Evolutionary conservation across 2,888 invertebrate genomes (phyloP), one percentile per base, ranked within the genome.

Genomic region (Drosophila ustulata): DNA sequence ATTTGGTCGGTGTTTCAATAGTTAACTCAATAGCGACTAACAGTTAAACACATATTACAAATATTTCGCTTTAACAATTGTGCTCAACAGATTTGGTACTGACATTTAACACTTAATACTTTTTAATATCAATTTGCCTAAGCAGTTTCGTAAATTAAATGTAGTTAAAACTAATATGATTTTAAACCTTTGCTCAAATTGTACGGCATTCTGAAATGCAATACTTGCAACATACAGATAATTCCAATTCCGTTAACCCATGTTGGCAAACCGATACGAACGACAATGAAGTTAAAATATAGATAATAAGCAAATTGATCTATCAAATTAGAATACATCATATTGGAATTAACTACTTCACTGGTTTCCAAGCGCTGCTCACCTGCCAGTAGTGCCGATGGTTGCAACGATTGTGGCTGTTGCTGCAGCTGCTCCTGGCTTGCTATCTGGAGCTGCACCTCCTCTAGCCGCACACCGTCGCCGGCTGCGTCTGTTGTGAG

Each of bases 381-480:
- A 41, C 39, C 39, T 41, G 39, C 6, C 39, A 41, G 13, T 41
- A 6, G 39, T 0, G 13, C 3, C 13, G 39, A 41, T 1, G 39
- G 5, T 7, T 13, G 39, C 46, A 46, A n/a, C 34, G 58, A 7
- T 11, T n/a, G 47, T 3, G 30, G 18, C 7, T 32, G 32, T 6
- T 7, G 37, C 4, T 9, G 37, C 26, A 13, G 53, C 25, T 25
- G 50, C 18, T 47, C 34, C 43, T 63, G 32, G 11, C 5, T 51
- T 18, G 71, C 72, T 37, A 89, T 65, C 57, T 89, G 82, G 51
- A 89, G 66, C 50, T 89, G 85, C 6, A 90, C 89, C 68, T 90
- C 90, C 52, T 90, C 90, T 4, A 88, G 74, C 0, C 81, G 79
- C 34, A 90, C 79, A 66, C 80, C 81, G 64, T 67, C 70, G 61